Evolutionary conservation across 1,140 invertebrate genomes (phyloP), one percentile per base, ranked within the genome.

Genomic region (Drosophila seguyi): DNA sequence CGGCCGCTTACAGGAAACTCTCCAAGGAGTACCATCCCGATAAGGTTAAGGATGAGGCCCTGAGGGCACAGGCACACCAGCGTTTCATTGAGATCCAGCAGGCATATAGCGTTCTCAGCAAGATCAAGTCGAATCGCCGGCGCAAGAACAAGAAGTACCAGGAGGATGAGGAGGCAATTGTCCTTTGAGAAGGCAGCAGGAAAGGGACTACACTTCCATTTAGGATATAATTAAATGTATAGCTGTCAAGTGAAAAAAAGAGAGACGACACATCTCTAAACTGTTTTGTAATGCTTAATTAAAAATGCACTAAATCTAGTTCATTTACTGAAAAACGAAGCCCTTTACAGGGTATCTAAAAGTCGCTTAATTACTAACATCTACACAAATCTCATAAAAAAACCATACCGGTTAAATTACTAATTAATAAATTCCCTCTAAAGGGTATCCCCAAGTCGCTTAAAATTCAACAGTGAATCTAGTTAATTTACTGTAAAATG

Each of bases 21-120:
- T 98, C 97, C 0, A 95, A 96, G n/a, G 95, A 98, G 92, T 96
- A 96, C 93, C 98, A 99, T 94, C 98, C 98, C 0, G 98, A 99
- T 84, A 98, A 98, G 93, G 95, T 96, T 5, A 97, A 97, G 91
- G 96, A 97, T 77, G 94, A 94, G 1, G 92, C 93, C 0, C 94
- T 95, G 65, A 93, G 94, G 13, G 92, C 93, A 13, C 93, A 93
- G 7, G 97, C 97, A 2, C 96, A 98, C 90, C 96, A 98, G 81
- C 96, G 94, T 60, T 99, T 99, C 86, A 97, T 99, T 93, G 97
- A 99, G 88, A 97, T 99, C 71, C 97, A 99, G 90, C 95, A 97
- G 92, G 98, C 98, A 0, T 99, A 98, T 85, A 97, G 98, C 84
- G 96, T 97, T 27, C 93, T 99, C 1, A 98, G 97, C 5, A 97